Base-by-base conservation (phyloP, 2,113 vertebrate genomes). In the Rana temporaria region DNA sequence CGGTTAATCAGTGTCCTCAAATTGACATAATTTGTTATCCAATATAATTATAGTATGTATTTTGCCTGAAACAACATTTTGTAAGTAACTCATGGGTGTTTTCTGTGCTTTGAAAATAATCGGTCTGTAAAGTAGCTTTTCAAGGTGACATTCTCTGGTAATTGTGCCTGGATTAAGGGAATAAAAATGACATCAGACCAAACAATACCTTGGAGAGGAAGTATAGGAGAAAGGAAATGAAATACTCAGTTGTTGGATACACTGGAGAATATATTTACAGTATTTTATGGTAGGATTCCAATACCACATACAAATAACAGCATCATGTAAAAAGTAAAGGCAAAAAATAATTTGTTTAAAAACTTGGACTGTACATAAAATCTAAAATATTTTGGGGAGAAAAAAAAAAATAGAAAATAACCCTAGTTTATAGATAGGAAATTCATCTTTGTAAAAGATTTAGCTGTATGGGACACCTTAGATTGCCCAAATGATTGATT, bases 131-230 rank as follows among this genome's bases (percentile, higher is more conserved):
- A 71, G 17, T 19, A n/a, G 57, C n/a, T 71, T 78, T 63, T 63
- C 78, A 80, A 80, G 78, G 66, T 80, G 66, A 80, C 78, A 60
- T 79, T 68, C 53, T 68, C 77, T 6, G 26, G 64, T 56, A 79
- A 79, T 79, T 69, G 53, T 79, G 26, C 30, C 17, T 62, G 56
- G 78, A 70, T 80, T 80, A 70, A 71, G 56, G 20, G 63, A 78
- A 78, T 66, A 66, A 42, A 67, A 78, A 66, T 24, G 32, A 66
- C 22, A 78, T 55, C 62, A 67, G 62, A 5, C 63, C 52, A 67
- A 78, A 32, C 42, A 20, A 78, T 67, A 55, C 76, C 76, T 66
- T 48, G 38, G 76, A 78, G 76, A 67, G 24, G 66, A 78, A 16
- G 48, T 67, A 57, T 30, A 57, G 42, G 63, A 67, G 48, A 67